Conservation (phyloP, 2,113 vertebrate species). For the Mystacornis crossleyi region DNA sequence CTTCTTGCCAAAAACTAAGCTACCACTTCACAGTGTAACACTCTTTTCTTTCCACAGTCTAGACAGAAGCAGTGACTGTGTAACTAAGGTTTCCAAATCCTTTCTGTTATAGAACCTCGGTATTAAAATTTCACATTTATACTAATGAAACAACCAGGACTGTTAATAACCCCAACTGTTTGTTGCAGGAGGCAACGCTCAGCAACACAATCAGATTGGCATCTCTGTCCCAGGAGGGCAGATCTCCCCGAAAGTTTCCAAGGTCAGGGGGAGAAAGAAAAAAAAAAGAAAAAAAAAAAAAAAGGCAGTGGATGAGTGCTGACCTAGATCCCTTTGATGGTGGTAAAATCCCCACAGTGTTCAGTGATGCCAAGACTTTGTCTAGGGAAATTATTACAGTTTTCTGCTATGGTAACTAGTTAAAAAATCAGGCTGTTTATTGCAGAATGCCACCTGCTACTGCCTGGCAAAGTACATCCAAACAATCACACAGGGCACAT, state of each 20-base stretch:
- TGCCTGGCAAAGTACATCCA: not conserved
- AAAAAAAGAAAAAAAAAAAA: not conserved
- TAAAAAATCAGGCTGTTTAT: not conserved
- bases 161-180: not conserved
- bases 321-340: not conserved
- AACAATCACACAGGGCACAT: not conserved
- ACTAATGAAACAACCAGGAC: not conserved
- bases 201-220: not conserved
- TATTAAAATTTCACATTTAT: not conserved
- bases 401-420: not conserved
- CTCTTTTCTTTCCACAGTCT: constrained; percentile 21
- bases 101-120: not conserved
- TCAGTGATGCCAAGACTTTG: not conserved
- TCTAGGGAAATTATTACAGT: not conserved
- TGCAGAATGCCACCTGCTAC: not conserved
- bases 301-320: not conserved
- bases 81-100: not conserved
- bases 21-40: not conserved
- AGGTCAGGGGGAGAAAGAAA: not conserved
- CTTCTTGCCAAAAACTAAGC: not conserved
- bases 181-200: not conserved
- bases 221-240: not conserved
- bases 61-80: not conserved
- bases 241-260: not conserved
- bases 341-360: not conserved